phyloP scores from a whole-genome alignment of 2,797 vertebrate genomes.

The Micromesistius poutassou region DNA sequence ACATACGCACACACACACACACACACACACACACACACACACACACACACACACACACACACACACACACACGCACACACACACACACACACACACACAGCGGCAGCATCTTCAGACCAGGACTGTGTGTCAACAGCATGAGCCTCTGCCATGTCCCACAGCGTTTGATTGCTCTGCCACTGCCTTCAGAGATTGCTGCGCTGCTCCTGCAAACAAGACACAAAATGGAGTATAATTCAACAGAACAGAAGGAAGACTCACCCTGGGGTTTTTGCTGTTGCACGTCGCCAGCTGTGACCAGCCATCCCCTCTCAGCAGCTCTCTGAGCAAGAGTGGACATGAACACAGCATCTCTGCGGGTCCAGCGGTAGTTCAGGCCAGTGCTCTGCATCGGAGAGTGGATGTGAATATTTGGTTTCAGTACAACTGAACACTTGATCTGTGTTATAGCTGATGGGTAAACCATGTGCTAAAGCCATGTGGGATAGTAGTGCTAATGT shows the following conservation, averaged over 20 bases:
- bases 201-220: not conserved
- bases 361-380: not conserved
- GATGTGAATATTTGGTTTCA: not conserved
- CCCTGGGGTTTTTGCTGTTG: not conserved
- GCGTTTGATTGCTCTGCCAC: not conserved
- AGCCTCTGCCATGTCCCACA: not conserved
- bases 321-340: not conserved
- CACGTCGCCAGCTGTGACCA: not conserved
- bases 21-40: not conserved
- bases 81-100: not conserved
- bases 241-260: conserved; percentile 3
- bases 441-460: not conserved
- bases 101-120: not conserved
- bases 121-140: conserved; percentile 2
- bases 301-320: not conserved
- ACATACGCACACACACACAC: not conserved
- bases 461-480: not conserved
- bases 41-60: not conserved
- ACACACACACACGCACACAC: not conserved
- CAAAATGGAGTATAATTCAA: conserved; percentile 1
- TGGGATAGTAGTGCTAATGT: not conserved
- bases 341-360: not conserved
- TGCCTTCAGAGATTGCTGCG: not conserved
- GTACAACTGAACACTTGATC: not conserved
- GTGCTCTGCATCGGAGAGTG: not conserved